Base-by-base conservation (phyloP, 2,888 invertebrate species). In the Eutolmus rufibarbis region DNA sequence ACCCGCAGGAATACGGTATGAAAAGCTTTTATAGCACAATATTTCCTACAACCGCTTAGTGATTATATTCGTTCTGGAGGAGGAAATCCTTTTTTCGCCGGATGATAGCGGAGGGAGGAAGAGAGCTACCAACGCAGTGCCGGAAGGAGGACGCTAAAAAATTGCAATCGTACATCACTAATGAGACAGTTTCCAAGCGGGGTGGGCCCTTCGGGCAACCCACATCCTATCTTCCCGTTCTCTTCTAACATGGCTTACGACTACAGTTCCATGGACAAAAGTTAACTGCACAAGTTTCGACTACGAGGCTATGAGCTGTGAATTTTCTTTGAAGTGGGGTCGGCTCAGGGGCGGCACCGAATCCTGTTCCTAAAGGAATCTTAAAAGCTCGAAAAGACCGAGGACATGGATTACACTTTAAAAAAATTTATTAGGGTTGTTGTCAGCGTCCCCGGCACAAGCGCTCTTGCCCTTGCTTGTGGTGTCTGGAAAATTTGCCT, bases 111-210 rank as follows among this genome's bases (percentile, higher is more conserved):
- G 40, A 28, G 37, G 37, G 4, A 43, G 16, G 34, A 43, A 74
- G n/a, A 14, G 66, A 74, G 8, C n/a, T 37, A 74, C 74, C 66
- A 84, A 84, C 84, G 23, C 28, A 66, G 74, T 16, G 23, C 66
- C 40, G 74, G 40, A 43, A 43, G 23, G 19, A 37, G 37, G 57
- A 84, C 46, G 76, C 23, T 76, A 76, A 86, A 86, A 86, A 51
- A 86, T 76, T 86, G 76, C 51, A 76, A 86, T 86, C 86, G 76
- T 86, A 86, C 86, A 86, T 86, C 86, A 86, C 86, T 86, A 86
- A 86, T 86, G 86, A 86, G 76, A 86, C 86, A 86, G 76, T 51
- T 86, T 76, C 51, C 19, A 86, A 86, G 74, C 46, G 51, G 74
- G 76, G 51, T 34, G 31, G 31, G 74, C 40, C 74, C 19, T 56